Conservation (phyloP, 30 jellyfish, hydroid and myxozoan species). For the Aurelia aurita region DNA sequence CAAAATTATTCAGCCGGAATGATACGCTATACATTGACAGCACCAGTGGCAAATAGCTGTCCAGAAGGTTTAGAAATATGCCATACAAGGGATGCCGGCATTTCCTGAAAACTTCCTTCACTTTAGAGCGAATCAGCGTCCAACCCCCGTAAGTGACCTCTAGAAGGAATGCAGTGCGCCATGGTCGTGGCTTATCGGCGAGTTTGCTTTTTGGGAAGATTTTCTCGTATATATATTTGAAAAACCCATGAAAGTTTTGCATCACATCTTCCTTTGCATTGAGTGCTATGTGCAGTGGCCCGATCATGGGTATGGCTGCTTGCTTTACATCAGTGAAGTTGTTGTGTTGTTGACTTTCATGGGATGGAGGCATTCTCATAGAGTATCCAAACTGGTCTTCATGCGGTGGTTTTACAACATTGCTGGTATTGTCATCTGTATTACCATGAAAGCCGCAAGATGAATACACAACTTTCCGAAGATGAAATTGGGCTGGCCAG, state of each 20-base stretch:
- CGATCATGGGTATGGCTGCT: neutral
- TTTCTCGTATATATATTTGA: conserved; percentile 6
- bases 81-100: neutral
- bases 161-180: conserved; percentile 1
- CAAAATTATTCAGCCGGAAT: neutral
- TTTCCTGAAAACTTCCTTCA: neutral
- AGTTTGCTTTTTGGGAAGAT: neutral
- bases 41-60: neutral
- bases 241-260: neutral
- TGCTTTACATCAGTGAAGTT: neutral
- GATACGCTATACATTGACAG: neutral
- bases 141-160: conserved; percentile 13
- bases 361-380: too few relatives aligned
- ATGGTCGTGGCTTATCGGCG: conserved; percentile 1
- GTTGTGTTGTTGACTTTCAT: too few relatives aligned
- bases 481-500: conserved; percentile 4
- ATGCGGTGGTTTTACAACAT: too few relatives aligned
- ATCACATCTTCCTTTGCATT: conserved; percentile 7
- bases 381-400: too few relatives aligned
- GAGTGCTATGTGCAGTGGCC: conserved; percentile 1
- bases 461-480: neutral
- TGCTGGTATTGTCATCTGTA: neutral
- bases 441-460: neutral
- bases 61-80: conserved; percentile 7
- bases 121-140: neutral